phyloP scores from a whole-genome alignment of 2,113 vertebrate genomes.

The Edolisoma coerulescens region DNA sequence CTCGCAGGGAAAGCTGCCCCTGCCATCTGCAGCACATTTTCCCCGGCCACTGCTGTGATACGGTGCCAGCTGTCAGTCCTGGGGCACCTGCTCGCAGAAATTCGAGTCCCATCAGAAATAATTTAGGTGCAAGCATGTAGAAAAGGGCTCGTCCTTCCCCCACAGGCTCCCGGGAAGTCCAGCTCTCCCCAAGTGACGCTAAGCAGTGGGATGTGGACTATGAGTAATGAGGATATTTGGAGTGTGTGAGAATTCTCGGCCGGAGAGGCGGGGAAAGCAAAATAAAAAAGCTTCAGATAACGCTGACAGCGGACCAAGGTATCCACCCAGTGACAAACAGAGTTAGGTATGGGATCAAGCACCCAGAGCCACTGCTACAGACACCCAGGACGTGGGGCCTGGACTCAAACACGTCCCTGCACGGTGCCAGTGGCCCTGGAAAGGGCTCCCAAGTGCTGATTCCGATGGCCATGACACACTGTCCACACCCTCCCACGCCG shows the following conservation, averaged over 20 bases:
- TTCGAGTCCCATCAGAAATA: background rate
- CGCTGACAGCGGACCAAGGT: background rate
- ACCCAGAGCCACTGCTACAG: background rate
- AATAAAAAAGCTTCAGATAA: constrained; percentile 19
- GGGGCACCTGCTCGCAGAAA: constrained; percentile 36
- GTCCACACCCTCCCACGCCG: background rate
- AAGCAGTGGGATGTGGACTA: background rate
- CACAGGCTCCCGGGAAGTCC: background rate
- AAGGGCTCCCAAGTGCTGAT: background rate
- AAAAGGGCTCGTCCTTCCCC: background rate
- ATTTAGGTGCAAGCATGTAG: background rate
- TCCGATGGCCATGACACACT: background rate
- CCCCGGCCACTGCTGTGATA: background rate
- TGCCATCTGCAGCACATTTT: constrained; percentile 23
- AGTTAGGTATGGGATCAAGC: background rate
- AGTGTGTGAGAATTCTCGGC: background rate
- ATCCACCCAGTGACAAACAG: background rate
- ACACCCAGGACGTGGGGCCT: fast-evolving
- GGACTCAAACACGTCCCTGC: background rate
- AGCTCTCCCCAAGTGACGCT: background rate
- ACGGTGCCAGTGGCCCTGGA: background rate
- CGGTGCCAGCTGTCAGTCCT: background rate
- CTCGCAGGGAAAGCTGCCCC: background rate
- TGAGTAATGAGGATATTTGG: background rate
- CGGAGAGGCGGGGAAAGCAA: background rate